Percentiles rank a stretch among this genome's conserved stretches.
These are phyloP conservation scores for Clistopyga incitator DNA, from an alignment of 2,888 invertebrate genomes.

Conservation along the genomic window DNA sequence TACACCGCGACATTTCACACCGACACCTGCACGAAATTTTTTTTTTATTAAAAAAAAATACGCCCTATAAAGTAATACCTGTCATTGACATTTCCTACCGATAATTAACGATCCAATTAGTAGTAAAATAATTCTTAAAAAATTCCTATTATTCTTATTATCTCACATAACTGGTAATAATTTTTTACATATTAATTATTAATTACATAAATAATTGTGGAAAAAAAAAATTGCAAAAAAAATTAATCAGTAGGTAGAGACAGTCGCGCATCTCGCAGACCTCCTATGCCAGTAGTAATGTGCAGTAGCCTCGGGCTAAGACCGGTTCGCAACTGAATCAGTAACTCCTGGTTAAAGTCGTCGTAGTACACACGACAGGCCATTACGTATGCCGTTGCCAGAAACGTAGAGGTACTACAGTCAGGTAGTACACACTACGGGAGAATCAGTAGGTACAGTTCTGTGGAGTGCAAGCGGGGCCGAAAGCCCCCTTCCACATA, in stretches of 20 bases:
- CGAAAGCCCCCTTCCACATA: slow-evolving; percentile 27
- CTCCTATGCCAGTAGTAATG: neutral
- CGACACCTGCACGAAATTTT: neutral
- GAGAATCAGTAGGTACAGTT: slow-evolving; percentile 25
- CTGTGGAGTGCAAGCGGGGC: slow-evolving; percentile 37
- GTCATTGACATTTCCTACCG: neutral
- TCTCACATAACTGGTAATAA: too few relatives aligned
- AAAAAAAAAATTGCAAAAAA: neutral
- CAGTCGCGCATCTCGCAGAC: neutral
- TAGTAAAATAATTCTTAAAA: neutral
- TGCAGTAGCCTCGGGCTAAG: slow-evolving; percentile 6
- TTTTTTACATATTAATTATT: too few relatives aligned
- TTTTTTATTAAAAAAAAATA: slow-evolving; percentile 1
- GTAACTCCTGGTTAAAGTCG: slow-evolving; percentile 69
- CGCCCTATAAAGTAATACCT: neutral
- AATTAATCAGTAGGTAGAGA: neutral
- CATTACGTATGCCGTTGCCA: slow-evolving; percentile 67
- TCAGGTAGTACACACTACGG: slow-evolving; percentile 31
- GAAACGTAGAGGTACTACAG: slow-evolving; percentile 45
- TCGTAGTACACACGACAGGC: slow-evolving; percentile 57
- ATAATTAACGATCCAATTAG: neutral
- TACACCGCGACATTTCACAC: slow-evolving; percentile 4
- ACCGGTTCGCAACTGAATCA: slow-evolving; percentile 39
- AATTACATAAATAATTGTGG: neutral
- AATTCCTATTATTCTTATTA: too few relatives aligned